phyloP scores from a whole-genome alignment of 2,888 invertebrate genomes.

The Limnephilus lunatus region DNA sequence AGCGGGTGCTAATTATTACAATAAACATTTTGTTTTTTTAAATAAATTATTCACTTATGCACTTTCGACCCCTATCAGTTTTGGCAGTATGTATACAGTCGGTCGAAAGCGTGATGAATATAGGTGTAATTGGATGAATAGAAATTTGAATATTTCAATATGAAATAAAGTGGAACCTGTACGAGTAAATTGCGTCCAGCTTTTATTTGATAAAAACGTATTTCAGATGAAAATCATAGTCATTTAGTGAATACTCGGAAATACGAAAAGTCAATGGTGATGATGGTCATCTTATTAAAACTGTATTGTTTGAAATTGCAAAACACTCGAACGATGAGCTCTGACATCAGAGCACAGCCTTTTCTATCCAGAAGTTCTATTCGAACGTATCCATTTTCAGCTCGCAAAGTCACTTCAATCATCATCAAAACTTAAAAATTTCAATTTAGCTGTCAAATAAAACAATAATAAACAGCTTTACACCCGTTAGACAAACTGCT shows the following conservation, averaged over 20 bases:
- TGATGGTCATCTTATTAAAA: background rate
- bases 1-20: too few species aligned
- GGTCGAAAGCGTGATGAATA: background rate
- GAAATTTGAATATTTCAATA: background rate
- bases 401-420: background rate
- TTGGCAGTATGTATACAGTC: background rate
- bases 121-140: background rate
- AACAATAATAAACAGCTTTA: background rate
- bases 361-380: background rate
- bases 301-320: background rate
- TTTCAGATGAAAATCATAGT: background rate
- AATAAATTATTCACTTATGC: too few species aligned
- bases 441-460: background rate
- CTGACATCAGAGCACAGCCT: background rate
- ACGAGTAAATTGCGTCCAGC: background rate
- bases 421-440: background rate
- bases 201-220: background rate
- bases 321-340: background rate
- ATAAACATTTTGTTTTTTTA: too few species aligned
- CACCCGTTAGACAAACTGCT: too few species aligned
- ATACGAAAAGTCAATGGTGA: background rate
- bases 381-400: background rate
- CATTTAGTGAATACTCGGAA: background rate
- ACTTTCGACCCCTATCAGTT: background rate
- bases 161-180: background rate